Conservation (phyloP, 2,797 vertebrate genomes). For the Lerista edwardsae region DNA sequence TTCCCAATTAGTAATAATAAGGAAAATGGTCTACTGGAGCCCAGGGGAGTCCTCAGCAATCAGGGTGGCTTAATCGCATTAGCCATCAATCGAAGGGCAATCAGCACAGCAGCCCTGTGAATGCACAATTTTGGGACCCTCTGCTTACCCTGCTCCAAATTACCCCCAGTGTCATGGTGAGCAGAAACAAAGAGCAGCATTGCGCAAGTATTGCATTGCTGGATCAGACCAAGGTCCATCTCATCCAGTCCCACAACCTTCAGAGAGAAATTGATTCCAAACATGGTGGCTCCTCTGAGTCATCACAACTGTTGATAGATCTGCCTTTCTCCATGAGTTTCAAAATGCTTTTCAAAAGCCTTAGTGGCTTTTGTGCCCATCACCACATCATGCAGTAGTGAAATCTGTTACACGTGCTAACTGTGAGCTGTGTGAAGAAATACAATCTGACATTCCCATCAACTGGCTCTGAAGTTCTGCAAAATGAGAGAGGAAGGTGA, state of each 20-base stretch:
- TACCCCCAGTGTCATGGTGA: no score
- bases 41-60: neutral
- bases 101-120: neutral
- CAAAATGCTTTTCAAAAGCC: no score
- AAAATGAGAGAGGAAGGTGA: neutral
- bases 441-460: neutral
- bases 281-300: neutral
- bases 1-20: neutral
- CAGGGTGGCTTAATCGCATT: slow-evolving; percentile 10
- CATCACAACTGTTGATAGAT: neutral
- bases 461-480: no score
- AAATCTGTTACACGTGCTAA: neutral
- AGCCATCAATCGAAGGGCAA: neutral
- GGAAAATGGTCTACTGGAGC: neutral
- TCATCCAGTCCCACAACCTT: no score
- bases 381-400: no score
- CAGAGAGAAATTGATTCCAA: neutral
- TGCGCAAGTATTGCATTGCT: neutral
- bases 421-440: no score
- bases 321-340: neutral
- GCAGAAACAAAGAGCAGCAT: neutral
- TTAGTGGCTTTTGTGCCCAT: neutral
- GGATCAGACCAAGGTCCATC: neutral
- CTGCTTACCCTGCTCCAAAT: neutral
- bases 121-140: neutral